phyloP scores from a whole-genome alignment of 2,113 vertebrate species.

The Melanocharis versteri region DNA sequence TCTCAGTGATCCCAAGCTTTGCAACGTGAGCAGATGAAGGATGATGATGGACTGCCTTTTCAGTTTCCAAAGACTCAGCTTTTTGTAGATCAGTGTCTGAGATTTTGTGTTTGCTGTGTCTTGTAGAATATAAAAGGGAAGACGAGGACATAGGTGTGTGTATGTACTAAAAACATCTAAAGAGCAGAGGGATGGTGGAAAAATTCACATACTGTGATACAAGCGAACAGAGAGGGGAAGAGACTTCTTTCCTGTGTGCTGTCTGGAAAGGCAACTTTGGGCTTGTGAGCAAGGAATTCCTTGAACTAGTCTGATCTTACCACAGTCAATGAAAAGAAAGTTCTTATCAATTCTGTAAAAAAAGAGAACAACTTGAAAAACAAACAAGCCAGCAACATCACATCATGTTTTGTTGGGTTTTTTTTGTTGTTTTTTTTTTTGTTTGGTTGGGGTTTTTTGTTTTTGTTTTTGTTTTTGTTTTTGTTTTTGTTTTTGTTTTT shows the following conservation, averaged over 20 bases:
- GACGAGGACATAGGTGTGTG: background rate
- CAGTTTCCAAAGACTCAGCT: background rate
- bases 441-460: no score
- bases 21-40: background rate
- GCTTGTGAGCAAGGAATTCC: background rate
- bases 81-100: background rate
- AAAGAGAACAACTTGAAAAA: background rate
- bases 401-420: no score
- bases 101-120: background rate
- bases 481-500: background rate
- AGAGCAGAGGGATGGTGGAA: background rate
- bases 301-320: background rate
- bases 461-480: no score
- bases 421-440: no score
- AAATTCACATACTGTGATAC: background rate
- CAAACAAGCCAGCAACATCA: background rate
- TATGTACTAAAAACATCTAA: background rate
- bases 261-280: background rate
- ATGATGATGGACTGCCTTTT: background rate
- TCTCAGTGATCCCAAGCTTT: background rate
- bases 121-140: background rate
- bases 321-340: background rate
- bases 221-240: background rate
- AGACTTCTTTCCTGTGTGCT: background rate
- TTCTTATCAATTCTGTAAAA: background rate